phyloP scores from a whole-genome alignment of 2,888 invertebrate species.

The Nomada hirtipes region DNA sequence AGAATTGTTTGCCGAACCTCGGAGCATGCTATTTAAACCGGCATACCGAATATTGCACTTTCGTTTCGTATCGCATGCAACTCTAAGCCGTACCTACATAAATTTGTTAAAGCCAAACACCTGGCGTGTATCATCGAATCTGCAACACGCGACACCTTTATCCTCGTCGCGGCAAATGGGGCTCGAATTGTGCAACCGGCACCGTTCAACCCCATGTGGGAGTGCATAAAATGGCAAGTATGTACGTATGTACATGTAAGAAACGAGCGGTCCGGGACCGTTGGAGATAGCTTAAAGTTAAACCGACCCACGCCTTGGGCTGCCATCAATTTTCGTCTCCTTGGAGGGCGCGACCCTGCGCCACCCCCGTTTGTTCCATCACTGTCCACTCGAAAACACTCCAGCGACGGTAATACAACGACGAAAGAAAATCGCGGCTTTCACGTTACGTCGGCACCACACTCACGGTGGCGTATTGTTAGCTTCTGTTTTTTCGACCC shows the following conservation, averaged over 20 bases:
- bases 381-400: conserved; percentile 31
- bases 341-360: neutral
- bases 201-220: conserved; percentile 33
- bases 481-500: neutral
- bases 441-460: conserved; percentile 11
- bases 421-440: conserved; percentile 27
- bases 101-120: conserved; percentile 36
- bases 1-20: conserved; percentile 20
- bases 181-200: conserved; percentile 48
- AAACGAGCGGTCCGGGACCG: conserved; percentile 31
- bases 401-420: conserved; percentile 19
- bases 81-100: conserved; percentile 38
- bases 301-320: conserved; percentile 75
- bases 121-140: conserved; percentile 39
- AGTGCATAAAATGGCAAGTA: conserved; percentile 37
- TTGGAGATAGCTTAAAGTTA: conserved; percentile 71
- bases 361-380: conserved; percentile 1
- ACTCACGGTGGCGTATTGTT: conserved; percentile 29
- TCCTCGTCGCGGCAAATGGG: conserved; percentile 1
- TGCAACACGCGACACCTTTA: conserved; percentile 29
- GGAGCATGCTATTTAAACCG: conserved; percentile 5
- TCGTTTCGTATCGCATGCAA: conserved; percentile 3
- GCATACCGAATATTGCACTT: conserved; percentile 4
- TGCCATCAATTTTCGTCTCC: conserved; percentile 75
- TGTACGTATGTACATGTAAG: conserved; percentile 9